Conservation (phyloP, 2,113 vertebrate species). For the Entelurus aequoreus region DNA sequence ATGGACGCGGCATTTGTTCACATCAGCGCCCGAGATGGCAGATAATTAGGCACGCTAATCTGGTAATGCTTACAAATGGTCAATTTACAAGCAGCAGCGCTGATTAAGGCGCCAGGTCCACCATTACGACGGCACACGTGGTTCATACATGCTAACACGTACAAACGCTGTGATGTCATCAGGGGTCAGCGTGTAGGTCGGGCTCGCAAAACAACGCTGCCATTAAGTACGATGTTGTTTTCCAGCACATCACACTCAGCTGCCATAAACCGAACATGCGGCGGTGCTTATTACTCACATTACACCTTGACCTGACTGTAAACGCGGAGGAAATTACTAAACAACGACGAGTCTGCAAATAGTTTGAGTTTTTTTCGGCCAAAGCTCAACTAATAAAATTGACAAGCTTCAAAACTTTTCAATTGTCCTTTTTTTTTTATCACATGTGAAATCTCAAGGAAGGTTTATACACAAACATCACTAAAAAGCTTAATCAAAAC, state of each 20-base stretch:
- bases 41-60: constrained; percentile 60
- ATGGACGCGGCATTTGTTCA: constrained; percentile 59
- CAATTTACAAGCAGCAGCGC: constrained; percentile 50
- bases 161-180: constrained; percentile 22
- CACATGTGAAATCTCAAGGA: not conserved
- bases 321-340: constrained; percentile 62
- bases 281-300: constrained; percentile 52
- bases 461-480: not conserved
- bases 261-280: constrained; percentile 64
- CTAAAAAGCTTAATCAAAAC: constrained; percentile 4
- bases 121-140: constrained; percentile 24
- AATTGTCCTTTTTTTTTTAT: constrained; percentile 1
- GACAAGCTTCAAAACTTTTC: constrained; percentile 19
- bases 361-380: constrained; percentile 55
- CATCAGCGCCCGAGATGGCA: constrained; percentile 58
- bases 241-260: constrained; percentile 56
- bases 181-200: constrained; percentile 53
- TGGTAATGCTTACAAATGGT: constrained; percentile 59
- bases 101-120: constrained; percentile 43
- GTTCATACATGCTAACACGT: constrained; percentile 6
- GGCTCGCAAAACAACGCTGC: constrained; percentile 58
- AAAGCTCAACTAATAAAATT: constrained; percentile 56
- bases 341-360: constrained; percentile 52
- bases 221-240: constrained; percentile 64
- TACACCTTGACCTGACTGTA: constrained; percentile 71